Percentiles rank a stretch among this genome's conserved stretches.
Conservation (phyloP, 2,113 vertebrate species). For the Platichthys flesus region DNA sequence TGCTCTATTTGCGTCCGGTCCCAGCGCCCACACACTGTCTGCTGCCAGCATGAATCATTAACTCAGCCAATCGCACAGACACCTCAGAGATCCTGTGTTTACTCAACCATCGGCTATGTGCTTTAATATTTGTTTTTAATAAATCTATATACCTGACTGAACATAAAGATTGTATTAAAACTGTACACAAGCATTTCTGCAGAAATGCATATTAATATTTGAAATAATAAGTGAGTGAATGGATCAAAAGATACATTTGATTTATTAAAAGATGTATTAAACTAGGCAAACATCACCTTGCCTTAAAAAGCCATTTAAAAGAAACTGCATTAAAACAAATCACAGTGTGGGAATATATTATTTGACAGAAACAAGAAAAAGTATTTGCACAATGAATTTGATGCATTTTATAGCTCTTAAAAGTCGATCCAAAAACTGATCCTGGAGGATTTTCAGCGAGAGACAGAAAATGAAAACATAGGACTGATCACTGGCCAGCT, state of each 20-base stretch:
- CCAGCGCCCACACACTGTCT: constrained; percentile 36
- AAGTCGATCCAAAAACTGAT: no score
- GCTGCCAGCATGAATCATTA: constrained; percentile 24
- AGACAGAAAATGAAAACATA: no score
- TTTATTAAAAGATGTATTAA: no score
- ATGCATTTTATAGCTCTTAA: no score
- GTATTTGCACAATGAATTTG: no score
- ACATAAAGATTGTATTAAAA: neutral
- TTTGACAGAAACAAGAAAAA: no score
- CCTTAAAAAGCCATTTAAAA: neutral
- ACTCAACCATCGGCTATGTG: constrained; percentile 15
- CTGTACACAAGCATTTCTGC: neutral
- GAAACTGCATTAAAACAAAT: neutral
- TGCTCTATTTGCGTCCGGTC: constrained; percentile 53
- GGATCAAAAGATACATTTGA: no score
- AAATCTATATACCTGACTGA: neutral
- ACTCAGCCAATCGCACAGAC: constrained; percentile 27
- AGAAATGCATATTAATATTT: no score
- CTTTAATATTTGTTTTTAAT: neutral
- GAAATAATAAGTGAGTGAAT: no score
- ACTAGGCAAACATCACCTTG: neutral
- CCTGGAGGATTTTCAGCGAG: no score
- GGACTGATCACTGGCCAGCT: no score
- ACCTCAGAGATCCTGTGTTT: constrained; percentile 20
- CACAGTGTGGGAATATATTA: no score